Base-by-base conservation (phyloP, 2,888 invertebrate species). In the Mechanitis mazaeus region DNA sequence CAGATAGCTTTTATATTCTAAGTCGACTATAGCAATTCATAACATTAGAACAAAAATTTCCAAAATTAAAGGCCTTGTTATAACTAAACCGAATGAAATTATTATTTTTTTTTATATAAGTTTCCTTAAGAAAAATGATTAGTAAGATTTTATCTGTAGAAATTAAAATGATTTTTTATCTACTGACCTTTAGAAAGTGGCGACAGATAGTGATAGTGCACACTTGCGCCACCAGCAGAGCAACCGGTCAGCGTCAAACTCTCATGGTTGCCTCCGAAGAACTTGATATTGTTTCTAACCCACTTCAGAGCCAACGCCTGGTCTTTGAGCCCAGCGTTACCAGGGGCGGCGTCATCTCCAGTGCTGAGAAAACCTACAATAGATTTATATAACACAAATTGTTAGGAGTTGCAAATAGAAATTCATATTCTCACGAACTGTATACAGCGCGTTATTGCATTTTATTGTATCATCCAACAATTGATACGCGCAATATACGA, bases 221-320 rank as follows among this genome's bases (percentile, higher is more conserved):
- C 94, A 69, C 95, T 94, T 3, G 93, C 94, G 42, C 93, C 95
- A 0, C 95, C 95, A 0, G 95, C 94, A 3, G 95, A 95, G 73
- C 92, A 91, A 2, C 95, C 95, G 0, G 92, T 79, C 3, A 95
- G 77, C 0, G 94, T 93, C 42, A 95, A 90, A 61, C 93, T 92
- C 54, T 93, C 90, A 1, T 94, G 92, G 82, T 95, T 92, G 1
- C 95, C 95, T 2, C 94, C 94, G 71, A 95, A 95, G 75, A 87
- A 86, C 69, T 91, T 83, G 63, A 95, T 94, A 76, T 95, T 94
- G 54, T 91, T 81, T 62, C 92, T 92, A 0, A 94, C 83, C 94
- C 95, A 95, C 70, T 91, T 90, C 53, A 95, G 78, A 0, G 94
- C 95, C 68, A 93, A 85, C 33, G 90, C 86, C 83, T 95, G 95